phyloP scores from a whole-genome alignment of 2,888 invertebrate genomes.

The Sericinus montela region DNA sequence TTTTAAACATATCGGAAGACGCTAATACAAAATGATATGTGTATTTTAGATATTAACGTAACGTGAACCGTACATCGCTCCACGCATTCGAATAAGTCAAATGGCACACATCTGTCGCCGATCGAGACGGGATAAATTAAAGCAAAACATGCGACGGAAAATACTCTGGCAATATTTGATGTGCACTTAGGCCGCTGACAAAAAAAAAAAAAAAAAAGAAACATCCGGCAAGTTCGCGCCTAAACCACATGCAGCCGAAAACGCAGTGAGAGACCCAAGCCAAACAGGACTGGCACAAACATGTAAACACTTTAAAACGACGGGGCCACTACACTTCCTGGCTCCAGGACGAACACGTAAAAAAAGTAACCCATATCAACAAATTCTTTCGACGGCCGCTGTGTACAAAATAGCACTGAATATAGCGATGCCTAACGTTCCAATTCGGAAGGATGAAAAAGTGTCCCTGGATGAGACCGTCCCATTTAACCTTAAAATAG shows the following conservation, averaged over 20 bases:
- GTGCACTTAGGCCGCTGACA: conserved; percentile 50
- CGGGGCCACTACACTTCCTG: conserved; percentile 40
- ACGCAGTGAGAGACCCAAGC: conserved; percentile 59
- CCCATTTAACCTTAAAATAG: background rate
- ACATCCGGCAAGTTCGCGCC: conserved; percentile 54
- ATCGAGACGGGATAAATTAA: conserved; percentile 17
- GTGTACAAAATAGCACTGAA: conserved; percentile 23
- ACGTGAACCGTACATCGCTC: background rate
- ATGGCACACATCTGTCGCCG: conserved; percentile 22
- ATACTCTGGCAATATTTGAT: conserved; percentile 47
- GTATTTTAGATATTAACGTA: background rate
- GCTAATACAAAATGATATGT: background rate
- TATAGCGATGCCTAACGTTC: conserved; percentile 25
- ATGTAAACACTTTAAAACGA: conserved; percentile 54
- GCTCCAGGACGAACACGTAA: conserved; percentile 30
- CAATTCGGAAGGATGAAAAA: conserved; percentile 14
- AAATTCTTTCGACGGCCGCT: conserved; percentile 25
- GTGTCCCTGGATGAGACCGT: background rate
- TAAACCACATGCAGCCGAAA: conserved; percentile 56
- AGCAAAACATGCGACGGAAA: conserved; percentile 15
- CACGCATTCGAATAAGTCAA: conserved; percentile 2
- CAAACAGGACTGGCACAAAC: conserved; percentile 57
- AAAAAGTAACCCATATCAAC: conserved; percentile 36
- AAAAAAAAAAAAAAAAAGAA: conserved; percentile 33
- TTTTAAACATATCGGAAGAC: background rate